phyloP scores from a whole-genome alignment of 2,888 invertebrate genomes.

The Lasioglossum oenotherae region DNA sequence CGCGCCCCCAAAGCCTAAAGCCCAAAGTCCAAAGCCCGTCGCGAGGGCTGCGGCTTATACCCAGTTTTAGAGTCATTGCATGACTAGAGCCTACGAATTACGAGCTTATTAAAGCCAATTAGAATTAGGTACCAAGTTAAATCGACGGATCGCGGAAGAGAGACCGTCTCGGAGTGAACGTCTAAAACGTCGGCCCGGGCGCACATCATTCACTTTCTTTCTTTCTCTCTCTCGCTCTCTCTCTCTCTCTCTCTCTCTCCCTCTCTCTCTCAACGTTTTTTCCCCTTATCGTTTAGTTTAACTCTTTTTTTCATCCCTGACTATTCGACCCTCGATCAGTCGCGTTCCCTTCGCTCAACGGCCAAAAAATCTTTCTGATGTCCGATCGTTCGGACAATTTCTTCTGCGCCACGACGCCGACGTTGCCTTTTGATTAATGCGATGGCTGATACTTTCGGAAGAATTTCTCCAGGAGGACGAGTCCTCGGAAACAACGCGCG shows the following conservation, averaged over 20 bases:
- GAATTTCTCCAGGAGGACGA: not conserved
- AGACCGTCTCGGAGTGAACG: conserved; percentile 49
- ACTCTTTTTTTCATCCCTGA: not conserved
- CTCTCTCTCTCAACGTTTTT: not conserved
- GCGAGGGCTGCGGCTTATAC: not conserved
- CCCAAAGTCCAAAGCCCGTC: not conserved
- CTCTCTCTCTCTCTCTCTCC: conserved; percentile 29
- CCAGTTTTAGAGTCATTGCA: conserved; percentile 79
- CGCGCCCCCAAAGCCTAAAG: not conserved
- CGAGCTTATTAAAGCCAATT: conserved; percentile 80
- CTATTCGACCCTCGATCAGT: conserved; percentile 12
- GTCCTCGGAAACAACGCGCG: conserved; percentile 32
- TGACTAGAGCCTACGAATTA: conserved; percentile 80
- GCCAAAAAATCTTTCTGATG: not conserved
- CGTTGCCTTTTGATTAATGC: conserved; percentile 6
- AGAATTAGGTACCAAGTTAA: conserved; percentile 78
- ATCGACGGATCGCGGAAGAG: conserved; percentile 63
- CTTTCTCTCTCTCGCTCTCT: not conserved
- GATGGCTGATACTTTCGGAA: not conserved
- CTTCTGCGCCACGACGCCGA: not conserved
- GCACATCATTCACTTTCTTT: not conserved
- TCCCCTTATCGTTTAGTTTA: not conserved
- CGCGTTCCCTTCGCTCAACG: conserved; percentile 3
- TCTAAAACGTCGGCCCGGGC: not conserved
- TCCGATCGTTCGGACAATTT: not conserved